These are phyloP conservation scores for Sphaerophoria taeniata DNA, from an alignment of 2,888 invertebrate species.

Conservation along the genomic window DNA sequence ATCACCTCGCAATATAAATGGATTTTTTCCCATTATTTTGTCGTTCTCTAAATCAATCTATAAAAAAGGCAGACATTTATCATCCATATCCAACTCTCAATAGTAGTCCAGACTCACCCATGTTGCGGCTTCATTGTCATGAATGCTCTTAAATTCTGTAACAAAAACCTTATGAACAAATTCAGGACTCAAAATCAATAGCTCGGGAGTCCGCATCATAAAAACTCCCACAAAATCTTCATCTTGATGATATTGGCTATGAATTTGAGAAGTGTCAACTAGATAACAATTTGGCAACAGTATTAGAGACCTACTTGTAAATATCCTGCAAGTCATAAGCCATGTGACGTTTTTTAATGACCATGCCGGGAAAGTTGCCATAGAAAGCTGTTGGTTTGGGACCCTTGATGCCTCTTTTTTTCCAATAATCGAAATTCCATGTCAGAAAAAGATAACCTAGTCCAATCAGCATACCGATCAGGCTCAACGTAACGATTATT, in stretches of 20 bases:
- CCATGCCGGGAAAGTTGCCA: constrained; percentile 80
- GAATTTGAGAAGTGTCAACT: not conserved
- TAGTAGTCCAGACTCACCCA: constrained; percentile 76
- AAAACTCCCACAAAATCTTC: constrained; percentile 82
- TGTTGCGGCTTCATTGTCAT: constrained; percentile 78
- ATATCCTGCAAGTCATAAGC: not conserved
- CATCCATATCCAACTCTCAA: too few relatives aligned
- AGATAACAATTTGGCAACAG: too few relatives aligned
- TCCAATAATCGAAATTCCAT: constrained; percentile 82
- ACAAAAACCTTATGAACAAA: constrained; percentile 80
- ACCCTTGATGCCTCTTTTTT: constrained; percentile 79
- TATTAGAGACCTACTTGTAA: not conserved
- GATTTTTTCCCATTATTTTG: constrained; percentile 83
- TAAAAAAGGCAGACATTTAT: not conserved
- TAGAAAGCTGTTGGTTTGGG: constrained; percentile 79
- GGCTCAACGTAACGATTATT: not conserved
- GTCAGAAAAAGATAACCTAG: constrained; percentile 77
- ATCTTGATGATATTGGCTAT: constrained; percentile 36
- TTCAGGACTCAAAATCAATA: constrained; percentile 81
- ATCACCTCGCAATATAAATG: constrained; percentile 83
- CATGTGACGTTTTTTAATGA: constrained; percentile 77
- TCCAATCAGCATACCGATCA: constrained; percentile 26
- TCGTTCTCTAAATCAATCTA: constrained; percentile 82
- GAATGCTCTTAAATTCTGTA: constrained; percentile 82
- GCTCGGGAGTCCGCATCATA: constrained; percentile 78